Evolutionary conservation across 1,140 invertebrate species (phyloP).

Genomic region (Polypedilum pembai): DNA sequence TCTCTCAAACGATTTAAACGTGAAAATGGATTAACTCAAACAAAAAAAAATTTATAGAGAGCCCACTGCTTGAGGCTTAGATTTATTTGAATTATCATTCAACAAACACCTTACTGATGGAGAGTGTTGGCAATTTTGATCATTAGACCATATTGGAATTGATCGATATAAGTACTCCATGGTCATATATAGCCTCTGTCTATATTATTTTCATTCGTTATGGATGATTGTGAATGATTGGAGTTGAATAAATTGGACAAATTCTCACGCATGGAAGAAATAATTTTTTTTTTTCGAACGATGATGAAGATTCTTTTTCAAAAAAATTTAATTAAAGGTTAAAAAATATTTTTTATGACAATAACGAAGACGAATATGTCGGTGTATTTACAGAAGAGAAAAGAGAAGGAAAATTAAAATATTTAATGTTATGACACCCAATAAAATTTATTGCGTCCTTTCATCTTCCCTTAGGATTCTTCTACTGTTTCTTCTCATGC

Average conservation of each 20-base stretch:
- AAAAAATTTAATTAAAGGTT: neutral
- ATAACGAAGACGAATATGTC: neutral
- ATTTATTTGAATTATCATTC: too few species aligned
- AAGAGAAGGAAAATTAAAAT: constrained; percentile 15
- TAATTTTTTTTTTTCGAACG: neutral
- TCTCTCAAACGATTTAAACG: too few species aligned
- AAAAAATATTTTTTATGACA: neutral
- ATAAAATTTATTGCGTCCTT: constrained; percentile 26
- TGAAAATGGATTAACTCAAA: too few species aligned
- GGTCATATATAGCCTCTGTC: neutral
- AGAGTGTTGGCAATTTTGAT: neutral
- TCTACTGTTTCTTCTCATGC: neutral
- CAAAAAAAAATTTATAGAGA: too few species aligned
- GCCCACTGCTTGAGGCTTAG: too few species aligned
- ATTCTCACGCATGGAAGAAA: constrained; percentile 23
- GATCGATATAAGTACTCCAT: neutral
- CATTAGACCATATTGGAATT: constrained; percentile 11
- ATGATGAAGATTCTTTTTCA: neutral
- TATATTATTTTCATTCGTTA: constrained; percentile 6
- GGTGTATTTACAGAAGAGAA: neutral
- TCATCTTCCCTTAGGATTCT: neutral
- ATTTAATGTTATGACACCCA: constrained; percentile 23
- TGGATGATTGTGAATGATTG: neutral
- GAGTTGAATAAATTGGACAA: constrained; percentile 3
- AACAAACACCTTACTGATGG: too few species aligned